Percentiles rank a stretch among this genome's conserved stretches.
phyloP scores from a whole-genome alignment of 2,113 vertebrate genomes.

The Lipophrys pholis region DNA sequence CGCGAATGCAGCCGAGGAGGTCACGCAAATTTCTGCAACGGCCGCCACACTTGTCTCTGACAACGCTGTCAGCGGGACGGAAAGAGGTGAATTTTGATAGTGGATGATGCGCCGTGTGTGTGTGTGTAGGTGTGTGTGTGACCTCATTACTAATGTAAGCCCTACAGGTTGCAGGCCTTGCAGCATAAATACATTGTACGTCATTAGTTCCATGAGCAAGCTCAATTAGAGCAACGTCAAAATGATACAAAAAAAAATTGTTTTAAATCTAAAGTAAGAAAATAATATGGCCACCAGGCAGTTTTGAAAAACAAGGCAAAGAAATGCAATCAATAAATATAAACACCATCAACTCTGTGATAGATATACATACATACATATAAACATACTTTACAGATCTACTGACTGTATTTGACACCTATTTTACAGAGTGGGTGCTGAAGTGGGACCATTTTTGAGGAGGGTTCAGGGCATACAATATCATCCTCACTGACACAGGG shows the following conservation, averaged over 20 bases:
- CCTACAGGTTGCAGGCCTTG: slow-evolving; percentile 64
- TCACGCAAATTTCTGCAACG: slow-evolving; percentile 65
- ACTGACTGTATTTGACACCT: slow-evolving; percentile 72
- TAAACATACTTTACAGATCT: slow-evolving; percentile 84
- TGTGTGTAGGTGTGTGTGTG: not conserved
- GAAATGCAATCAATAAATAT: slow-evolving; percentile 80
- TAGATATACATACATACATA: slow-evolving; percentile 85
- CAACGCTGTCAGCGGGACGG: slow-evolving; percentile 51
- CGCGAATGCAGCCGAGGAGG: slow-evolving; percentile 47
- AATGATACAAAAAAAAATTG: slow-evolving; percentile 68
- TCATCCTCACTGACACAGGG: slow-evolving; percentile 63
- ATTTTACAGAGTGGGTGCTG: slow-evolving; percentile 73
- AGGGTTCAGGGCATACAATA: slow-evolving; percentile 54
- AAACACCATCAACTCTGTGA: slow-evolving; percentile 83
- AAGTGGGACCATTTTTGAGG: slow-evolving; percentile 56
- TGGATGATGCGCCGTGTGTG: slow-evolving; percentile 53
- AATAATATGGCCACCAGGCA: slow-evolving; percentile 76
- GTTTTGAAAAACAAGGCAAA: slow-evolving; percentile 76
- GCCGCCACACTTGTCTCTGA: slow-evolving; percentile 54
- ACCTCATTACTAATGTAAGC: slow-evolving; percentile 55
- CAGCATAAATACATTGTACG: slow-evolving; percentile 76
- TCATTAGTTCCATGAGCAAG: slow-evolving; percentile 63
- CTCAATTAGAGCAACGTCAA: slow-evolving; percentile 57
- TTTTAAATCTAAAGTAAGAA: slow-evolving; percentile 62
- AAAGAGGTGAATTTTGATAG: slow-evolving; percentile 52